Evolutionary conservation across 2,888 invertebrate genomes (phyloP), one percentile per base, ranked within the genome.

Genomic region (Cephalotes varians): DNA sequence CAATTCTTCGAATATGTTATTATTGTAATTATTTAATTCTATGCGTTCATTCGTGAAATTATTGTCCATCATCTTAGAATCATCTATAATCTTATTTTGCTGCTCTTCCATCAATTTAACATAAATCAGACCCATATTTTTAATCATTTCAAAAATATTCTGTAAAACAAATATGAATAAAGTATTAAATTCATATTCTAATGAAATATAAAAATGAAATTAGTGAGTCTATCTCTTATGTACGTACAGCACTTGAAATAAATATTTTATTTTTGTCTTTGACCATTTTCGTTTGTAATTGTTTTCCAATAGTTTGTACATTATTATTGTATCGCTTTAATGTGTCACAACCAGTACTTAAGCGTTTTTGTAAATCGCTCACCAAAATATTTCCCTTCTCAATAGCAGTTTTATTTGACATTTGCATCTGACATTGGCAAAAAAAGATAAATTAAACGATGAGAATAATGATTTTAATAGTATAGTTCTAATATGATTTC

Each of bases 121-220:
- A 0, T 49, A 21, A 69, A 7, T n/a, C 9, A 34, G 2, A 31
- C 34, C 1, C 21, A 34, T n/a, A 15, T 51, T 1, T 34, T 69
- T 15, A 6, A 51, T 2, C 5, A 2, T 69, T 34, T 21, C 21
- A n/a, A 3, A 34, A 1, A 34, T 69, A n/a, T n/a, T 51, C 69
- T 69, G 18, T 34, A 51, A 34, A 47, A 65, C n/a, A 64, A 49
- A 21, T 12, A 51, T 34, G 5, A 67, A 31, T 31, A 67, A 67
- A 69, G n/a, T 51, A 51, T 34, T 34, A 51, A 51, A 12, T 28
- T 51, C 4, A 18, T 58, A n/a, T n/a, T n/a, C n/a, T n/a, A n/a
- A n/a, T 67, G n/a, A 31, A 31, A 7, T 47, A 0, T 28, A 21
- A 6, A 69, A 9, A 34, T 69, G 3, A 51, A 69, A 69, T 69